Evolutionary conservation across 1,140 invertebrate species (phyloP).

Genomic region (Anthonomus grandis): DNA sequence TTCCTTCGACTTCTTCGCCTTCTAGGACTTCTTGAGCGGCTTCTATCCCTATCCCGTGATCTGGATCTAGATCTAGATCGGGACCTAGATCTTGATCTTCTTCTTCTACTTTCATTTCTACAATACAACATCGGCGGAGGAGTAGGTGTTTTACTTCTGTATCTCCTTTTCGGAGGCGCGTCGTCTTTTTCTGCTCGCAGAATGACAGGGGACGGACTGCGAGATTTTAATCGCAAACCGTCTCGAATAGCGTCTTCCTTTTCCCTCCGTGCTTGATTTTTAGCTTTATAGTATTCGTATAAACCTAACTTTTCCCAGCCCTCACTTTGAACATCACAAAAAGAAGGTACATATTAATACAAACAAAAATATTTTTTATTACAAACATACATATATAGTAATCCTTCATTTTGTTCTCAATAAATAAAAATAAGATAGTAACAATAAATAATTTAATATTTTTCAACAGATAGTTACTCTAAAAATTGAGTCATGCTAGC

Average conservation of each 20-base stretch:
- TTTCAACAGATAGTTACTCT: background rate
- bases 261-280: slow-evolving; percentile 83
- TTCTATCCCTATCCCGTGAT: slow-evolving; percentile 27
- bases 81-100: slow-evolving; percentile 42
- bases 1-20: slow-evolving; percentile 15
- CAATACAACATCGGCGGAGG: slow-evolving; percentile 28
- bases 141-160: slow-evolving; percentile 58
- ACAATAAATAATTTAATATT: too few species aligned
- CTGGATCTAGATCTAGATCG: slow-evolving; percentile 46
- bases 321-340: too few species aligned
- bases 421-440: too few species aligned
- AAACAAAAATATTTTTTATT: background rate
- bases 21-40: slow-evolving; percentile 15
- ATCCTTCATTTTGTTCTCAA: too few species aligned
- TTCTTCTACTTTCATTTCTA: slow-evolving; percentile 14
- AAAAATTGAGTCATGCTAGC: background rate
- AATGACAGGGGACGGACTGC: slow-evolving; percentile 69
- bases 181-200: slow-evolving; percentile 65
- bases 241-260: slow-evolving; percentile 80
- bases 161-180: slow-evolving; percentile 69
- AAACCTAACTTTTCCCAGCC: slow-evolving; percentile 97
- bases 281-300: slow-evolving; percentile 97
- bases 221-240: slow-evolving; percentile 67
- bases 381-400: background rate
- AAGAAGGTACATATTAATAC: too few species aligned